phyloP scores from a whole-genome alignment of 2,113 vertebrate genomes.

The Murina feae region DNA sequence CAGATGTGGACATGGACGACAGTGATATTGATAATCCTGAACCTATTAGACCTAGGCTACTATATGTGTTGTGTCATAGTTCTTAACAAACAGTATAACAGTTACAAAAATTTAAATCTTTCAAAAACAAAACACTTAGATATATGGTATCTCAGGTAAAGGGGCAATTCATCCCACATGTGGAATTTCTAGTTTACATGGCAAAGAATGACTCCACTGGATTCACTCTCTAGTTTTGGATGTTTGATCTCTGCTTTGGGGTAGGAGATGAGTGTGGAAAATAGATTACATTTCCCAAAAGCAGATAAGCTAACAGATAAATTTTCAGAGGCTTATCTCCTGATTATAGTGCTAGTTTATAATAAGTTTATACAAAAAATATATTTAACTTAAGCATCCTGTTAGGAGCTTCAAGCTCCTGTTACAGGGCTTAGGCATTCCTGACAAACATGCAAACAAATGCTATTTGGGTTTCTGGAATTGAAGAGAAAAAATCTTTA shows the following conservation, averaged over 20 bases:
- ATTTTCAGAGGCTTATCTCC: neutral
- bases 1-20: neutral
- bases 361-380: neutral
- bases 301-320: conserved; percentile 18
- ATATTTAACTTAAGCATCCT: neutral
- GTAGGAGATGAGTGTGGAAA: neutral
- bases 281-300: neutral
- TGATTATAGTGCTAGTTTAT: neutral
- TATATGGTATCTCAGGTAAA: neutral
- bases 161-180: neutral
- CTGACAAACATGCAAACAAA: neutral
- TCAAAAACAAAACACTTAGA: neutral
- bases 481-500: neutral
- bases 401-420: neutral
- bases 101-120: neutral
- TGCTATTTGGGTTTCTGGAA: neutral
- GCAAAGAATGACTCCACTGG: neutral
- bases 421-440: neutral
- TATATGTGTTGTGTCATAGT: neutral
- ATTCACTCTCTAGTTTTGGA: neutral
- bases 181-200: neutral
- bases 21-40: neutral
- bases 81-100: neutral
- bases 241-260: neutral
- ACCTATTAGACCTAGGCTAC: neutral